Evolutionary conservation across 2,888 invertebrate genomes (phyloP).

Genomic region (Sisyra nigra): DNA sequence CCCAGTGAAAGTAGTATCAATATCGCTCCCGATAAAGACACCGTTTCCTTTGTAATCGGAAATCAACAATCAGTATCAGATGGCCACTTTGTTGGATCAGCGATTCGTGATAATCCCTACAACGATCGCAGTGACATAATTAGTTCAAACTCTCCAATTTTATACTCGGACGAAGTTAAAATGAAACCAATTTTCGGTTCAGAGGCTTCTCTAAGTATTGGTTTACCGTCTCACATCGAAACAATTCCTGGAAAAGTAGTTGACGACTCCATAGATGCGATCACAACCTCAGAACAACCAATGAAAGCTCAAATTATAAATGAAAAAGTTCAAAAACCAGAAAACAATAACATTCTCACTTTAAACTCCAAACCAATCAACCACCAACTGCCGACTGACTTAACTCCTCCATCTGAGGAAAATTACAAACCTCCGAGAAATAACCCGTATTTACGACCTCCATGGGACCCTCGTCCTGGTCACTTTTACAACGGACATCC

Average conservation of each 20-base stretch:
- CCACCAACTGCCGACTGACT: constrained; percentile 28
- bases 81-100: constrained; percentile 28
- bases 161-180: constrained; percentile 15
- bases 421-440: constrained; percentile 12
- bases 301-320: constrained; percentile 11
- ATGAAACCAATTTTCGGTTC: constrained; percentile 25
- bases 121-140: constrained; percentile 16
- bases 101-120: constrained; percentile 33
- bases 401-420: constrained; percentile 28
- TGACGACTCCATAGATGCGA: constrained; percentile 21
- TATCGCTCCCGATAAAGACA: constrained; percentile 44
- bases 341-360: constrained; percentile 17
- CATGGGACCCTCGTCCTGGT: constrained; percentile 30
- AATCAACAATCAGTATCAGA: constrained; percentile 40
- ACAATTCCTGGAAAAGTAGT: constrained; percentile 26
- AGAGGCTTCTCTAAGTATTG: constrained; percentile 26
- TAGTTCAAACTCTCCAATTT: constrained; percentile 23
- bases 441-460: constrained; percentile 25
- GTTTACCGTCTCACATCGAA: constrained; percentile 22
- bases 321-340: constrained; percentile 4
- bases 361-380: constrained; percentile 26
- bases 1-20: constrained; percentile 46
- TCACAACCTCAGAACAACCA: constrained; percentile 15
- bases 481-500: constrained; percentile 27
- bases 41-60: constrained; percentile 45